Base-by-base conservation (phyloP, 1,140 invertebrate species). In the Penaeus chinensis region DNA sequence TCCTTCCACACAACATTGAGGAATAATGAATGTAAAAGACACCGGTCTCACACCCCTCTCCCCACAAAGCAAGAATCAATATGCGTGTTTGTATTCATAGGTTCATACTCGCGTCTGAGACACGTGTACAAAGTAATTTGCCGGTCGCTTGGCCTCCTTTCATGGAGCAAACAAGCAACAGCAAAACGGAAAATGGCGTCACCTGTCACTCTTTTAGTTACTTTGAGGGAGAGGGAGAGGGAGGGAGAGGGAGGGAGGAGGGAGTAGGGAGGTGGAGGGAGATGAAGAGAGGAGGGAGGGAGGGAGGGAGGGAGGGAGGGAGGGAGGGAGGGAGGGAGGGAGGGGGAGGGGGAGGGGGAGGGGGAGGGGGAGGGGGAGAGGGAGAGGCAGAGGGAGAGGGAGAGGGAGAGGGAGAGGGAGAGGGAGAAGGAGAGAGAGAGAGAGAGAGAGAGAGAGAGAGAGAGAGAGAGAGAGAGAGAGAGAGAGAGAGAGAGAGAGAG, bases 171-270 rank as follows among this genome's bases (percentile, higher is more conserved):
- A 54, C 54, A 13, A 54, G 54, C 0, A 11, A 5, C 16, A 54
- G 11, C 54, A 54, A 11, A 13, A 54, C 54, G 54, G 54, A 54
- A 54, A 54, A 54, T 54, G 54, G 54, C 54, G 54, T 54, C 11
- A 54, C 54, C 10, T 54, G 54, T 54, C 54, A 54, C 54, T 54
- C 54, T 54, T 54, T 54, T 54, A 54, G 5, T 54, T 54, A 54
- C 54, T 19, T 47, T 60, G 77, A 79, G 76, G 60, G 76, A 78
- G 76, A 78, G 76, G 60, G 76, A 78, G 74, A 77, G 74, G 54
- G 32, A 47, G 54, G 37, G 74, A n/a, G 32, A 0, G 74, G 54
- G 13, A 32, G 60, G 76, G 37, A 78, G 47, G 24, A 27, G 71
- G 71, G 47, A 42, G n/a, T n/a, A n/a, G 24, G 22, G 71, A n/a